phyloP scores from a whole-genome alignment of 2,888 invertebrate genomes.

The Unio pictorum region DNA sequence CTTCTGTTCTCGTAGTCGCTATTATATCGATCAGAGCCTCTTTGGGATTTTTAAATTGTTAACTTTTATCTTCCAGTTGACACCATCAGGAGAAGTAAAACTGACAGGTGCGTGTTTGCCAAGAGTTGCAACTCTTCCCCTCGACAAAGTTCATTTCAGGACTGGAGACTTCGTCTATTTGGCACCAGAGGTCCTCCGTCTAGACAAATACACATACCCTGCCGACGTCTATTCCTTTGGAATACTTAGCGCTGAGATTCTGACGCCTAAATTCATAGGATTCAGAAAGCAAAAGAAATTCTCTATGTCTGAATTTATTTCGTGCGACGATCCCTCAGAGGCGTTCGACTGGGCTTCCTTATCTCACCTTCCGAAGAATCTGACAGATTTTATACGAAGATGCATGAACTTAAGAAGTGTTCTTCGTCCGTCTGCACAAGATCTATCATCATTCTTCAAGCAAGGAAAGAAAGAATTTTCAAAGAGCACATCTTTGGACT shows the following conservation, averaged over 20 bases:
- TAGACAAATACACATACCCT: slow-evolving; percentile 45
- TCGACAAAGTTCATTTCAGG: slow-evolving; percentile 29
- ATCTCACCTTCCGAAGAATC: no score
- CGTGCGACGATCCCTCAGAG: slow-evolving; percentile 19
- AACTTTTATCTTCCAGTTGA: slow-evolving; percentile 8
- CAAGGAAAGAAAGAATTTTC: no score
- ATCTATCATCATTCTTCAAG: no score
- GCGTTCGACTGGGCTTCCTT: slow-evolving; percentile 15
- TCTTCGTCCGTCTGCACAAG: no score
- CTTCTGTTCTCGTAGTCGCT: not conserved
- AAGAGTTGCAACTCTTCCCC: slow-evolving; percentile 42
- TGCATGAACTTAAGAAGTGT: slow-evolving; percentile 3
- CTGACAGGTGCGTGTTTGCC: slow-evolving; percentile 58
- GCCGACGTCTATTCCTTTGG: slow-evolving; percentile 58
- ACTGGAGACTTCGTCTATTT: slow-evolving; percentile 56
- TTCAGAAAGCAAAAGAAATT: slow-evolving; percentile 30
- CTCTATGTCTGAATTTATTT: slow-evolving; percentile 35
- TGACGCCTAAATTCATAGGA: slow-evolving; percentile 13
- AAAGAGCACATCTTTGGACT: no score
- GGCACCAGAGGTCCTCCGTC: slow-evolving; percentile 58
- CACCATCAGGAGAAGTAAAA: slow-evolving; percentile 33
- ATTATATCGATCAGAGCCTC: not conserved
- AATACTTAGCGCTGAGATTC: slow-evolving; percentile 31
- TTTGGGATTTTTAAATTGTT: not conserved
- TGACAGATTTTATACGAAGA: slow-evolving; percentile 8